Conservation (phyloP, 2,113 vertebrate species). For the Plecturocebus donacophilus region DNA sequence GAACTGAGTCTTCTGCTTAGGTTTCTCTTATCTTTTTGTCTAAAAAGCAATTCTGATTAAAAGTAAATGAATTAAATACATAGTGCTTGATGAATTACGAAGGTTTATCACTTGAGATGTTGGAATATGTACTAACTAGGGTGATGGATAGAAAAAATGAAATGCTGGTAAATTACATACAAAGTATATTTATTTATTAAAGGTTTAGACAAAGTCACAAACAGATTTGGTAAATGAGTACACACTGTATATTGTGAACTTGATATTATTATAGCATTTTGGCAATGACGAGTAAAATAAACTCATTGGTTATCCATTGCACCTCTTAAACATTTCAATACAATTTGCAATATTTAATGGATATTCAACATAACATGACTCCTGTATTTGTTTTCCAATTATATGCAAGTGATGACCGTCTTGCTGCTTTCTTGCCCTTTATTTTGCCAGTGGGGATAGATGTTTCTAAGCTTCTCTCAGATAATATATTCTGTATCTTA, state of each 20-base stretch:
- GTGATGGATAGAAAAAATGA: background rate
- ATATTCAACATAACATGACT: slow-evolving; percentile 16
- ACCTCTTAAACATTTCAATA: background rate
- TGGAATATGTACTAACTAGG: background rate
- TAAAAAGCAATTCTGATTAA: background rate
- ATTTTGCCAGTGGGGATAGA: background rate
- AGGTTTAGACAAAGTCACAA: background rate
- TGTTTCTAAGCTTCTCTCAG: background rate
- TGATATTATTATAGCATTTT: background rate
- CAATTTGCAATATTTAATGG: slow-evolving; percentile 49
- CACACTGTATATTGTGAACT: background rate
- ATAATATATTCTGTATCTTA: slow-evolving; percentile 1
- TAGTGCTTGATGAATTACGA: background rate
- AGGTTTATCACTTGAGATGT: background rate
- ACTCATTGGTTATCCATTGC: background rate
- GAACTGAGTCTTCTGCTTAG: background rate
- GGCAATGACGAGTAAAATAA: background rate
- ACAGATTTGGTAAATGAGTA: background rate
- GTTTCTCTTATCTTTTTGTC: background rate
- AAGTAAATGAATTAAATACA: background rate
- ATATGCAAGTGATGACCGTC: background rate
- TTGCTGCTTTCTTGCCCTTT: background rate
- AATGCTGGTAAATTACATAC: background rate
- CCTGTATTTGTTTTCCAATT: slow-evolving; percentile 44
- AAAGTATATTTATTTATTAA: background rate